Conservation (phyloP, 2,113 vertebrate genomes). For the Antidorcas marsupialis region DNA sequence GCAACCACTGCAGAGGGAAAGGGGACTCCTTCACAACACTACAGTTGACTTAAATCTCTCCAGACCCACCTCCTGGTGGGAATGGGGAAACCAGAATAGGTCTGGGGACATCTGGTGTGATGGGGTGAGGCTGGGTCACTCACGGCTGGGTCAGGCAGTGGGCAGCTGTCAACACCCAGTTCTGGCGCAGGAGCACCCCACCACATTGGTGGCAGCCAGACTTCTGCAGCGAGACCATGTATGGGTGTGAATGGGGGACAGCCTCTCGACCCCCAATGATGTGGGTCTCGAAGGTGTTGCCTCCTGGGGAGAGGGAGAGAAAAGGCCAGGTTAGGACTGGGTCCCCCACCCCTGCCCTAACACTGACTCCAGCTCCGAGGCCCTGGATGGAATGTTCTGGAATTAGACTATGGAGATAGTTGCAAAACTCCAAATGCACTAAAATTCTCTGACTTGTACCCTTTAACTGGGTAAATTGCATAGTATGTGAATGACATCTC, state of each 20-base stretch:
- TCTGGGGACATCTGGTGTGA: accelerated
- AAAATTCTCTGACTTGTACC: not conserved
- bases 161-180: constrained; percentile 74
- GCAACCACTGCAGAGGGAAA: not conserved
- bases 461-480: not conserved
- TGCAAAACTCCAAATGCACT: not conserved
- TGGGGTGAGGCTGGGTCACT: not conserved
- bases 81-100: not conserved
- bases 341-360: accelerated
- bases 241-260: constrained; percentile 79
- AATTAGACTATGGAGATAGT: not conserved
- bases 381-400: not conserved
- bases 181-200: constrained; percentile 19
- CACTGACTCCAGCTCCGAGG: not conserved
- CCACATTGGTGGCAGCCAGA: accelerated
- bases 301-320: not conserved
- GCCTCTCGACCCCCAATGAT: constrained; percentile 78
- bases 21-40: not conserved
- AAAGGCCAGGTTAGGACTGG: not conserved
- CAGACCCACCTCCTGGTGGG: not conserved
- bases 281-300: constrained; percentile 5
- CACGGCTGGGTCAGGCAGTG: constrained; percentile 57
- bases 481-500: not conserved
- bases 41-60: not conserved
- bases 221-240: constrained; percentile 77